phyloP scores from a whole-genome alignment of 2,797 vertebrate species.

The Takifugu rubripes region DNA sequence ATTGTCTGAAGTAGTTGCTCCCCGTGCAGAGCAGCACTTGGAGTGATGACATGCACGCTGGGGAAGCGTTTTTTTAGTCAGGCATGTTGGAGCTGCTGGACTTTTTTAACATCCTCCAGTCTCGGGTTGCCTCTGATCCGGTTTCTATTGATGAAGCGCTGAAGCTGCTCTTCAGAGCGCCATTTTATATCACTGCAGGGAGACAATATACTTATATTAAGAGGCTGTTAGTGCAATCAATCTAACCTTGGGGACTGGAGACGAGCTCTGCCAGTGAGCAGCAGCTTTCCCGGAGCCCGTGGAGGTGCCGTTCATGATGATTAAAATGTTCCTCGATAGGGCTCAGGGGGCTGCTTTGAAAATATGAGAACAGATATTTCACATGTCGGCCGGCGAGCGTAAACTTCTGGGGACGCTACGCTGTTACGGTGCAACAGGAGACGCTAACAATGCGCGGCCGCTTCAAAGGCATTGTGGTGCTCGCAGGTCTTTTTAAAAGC shows the following conservation, averaged over 20 bases:
- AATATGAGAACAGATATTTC: conserved; percentile 66
- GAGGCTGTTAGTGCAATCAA: conserved; percentile 70
- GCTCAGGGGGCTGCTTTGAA: conserved; percentile 65
- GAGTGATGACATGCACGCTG: too few relatives aligned
- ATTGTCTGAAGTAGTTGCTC: too few relatives aligned
- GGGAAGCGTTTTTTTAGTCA: too few relatives aligned
- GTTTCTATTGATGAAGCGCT: conserved; percentile 65
- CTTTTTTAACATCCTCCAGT: conserved; percentile 44
- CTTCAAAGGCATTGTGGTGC: conserved; percentile 72
- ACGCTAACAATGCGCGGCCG: conserved; percentile 61
- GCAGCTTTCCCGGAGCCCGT: conserved; percentile 42
- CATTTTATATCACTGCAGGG: conserved; percentile 69
- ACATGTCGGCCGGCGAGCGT: conserved; percentile 41
- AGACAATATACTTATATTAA: conserved; percentile 67
- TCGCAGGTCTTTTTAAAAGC: conserved; percentile 66
- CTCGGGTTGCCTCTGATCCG: conserved; percentile 51
- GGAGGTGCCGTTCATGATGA: conserved; percentile 50
- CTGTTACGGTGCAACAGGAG: conserved; percentile 66
- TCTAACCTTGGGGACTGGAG: conserved; percentile 60
- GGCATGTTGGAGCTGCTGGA: conserved; percentile 8
- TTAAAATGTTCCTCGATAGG: conserved; percentile 44
- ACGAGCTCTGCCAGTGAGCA: conserved; percentile 53
- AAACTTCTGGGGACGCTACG: conserved; percentile 49
- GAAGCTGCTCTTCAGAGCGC: conserved; percentile 53
- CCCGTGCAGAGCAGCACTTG: too few relatives aligned